A percentile compares a stretch with the other conserved stretches of the same genome.
These are phyloP conservation scores for Xylota segnis DNA, from an alignment of 2,888 invertebrate genomes.

Conservation along the genomic window DNA sequence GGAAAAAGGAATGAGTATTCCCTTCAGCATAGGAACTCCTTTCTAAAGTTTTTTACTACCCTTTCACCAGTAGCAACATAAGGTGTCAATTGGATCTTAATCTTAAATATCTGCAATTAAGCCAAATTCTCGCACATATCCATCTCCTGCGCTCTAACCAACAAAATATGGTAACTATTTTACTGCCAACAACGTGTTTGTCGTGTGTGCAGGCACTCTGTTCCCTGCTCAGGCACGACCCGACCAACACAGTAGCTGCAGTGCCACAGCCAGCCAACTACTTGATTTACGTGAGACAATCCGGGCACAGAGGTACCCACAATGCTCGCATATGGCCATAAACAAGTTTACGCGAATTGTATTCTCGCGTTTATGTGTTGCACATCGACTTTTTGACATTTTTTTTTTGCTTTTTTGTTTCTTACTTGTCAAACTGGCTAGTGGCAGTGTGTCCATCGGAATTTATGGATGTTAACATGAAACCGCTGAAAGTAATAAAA, in stretches of 20 bases:
- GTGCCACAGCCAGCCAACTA: conserved; percentile 26
- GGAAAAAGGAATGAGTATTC: no score
- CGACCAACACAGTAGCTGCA: conserved; percentile 56
- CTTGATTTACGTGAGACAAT: conserved; percentile 68
- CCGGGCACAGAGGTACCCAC: conserved; percentile 41
- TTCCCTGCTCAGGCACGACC: background rate
- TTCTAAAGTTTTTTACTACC: conserved; percentile 2
- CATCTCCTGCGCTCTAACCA: conserved; percentile 13
- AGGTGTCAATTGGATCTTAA: conserved; percentile 56
- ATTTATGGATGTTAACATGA: conserved; percentile 31
- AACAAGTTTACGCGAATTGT: conserved; percentile 58
- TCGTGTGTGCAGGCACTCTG: conserved; percentile 39
- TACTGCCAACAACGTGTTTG: conserved; percentile 22
- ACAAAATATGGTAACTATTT: conserved; percentile 31
- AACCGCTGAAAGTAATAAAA: conserved; percentile 16
- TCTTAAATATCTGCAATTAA: conserved; percentile 58
- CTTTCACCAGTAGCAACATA: conserved; percentile 27
- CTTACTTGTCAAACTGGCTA: conserved; percentile 45
- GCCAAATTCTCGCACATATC: conserved; percentile 41
- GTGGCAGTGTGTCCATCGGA: conserved; percentile 30
- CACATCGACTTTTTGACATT: conserved; percentile 36
- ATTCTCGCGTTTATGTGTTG: conserved; percentile 23
- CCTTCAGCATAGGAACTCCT: no score
- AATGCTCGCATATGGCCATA: conserved; percentile 30
- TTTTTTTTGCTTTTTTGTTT: conserved; percentile 17